Evolutionary conservation across 1,140 invertebrate species (phyloP).

Genomic region (Scylla paramamosain): DNA sequence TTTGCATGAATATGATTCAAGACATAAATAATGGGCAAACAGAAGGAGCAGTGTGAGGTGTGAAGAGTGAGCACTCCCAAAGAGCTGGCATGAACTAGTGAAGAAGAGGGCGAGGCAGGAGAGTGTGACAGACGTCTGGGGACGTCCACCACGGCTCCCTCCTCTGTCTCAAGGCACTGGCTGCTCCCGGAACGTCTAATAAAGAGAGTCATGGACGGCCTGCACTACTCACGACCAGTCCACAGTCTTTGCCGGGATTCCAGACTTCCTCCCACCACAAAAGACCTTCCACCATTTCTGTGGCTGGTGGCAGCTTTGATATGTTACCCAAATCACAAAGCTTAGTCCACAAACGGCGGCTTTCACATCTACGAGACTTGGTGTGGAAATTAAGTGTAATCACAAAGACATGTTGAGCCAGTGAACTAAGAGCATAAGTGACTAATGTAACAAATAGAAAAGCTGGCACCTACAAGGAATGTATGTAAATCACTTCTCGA

Average conservation of each 20-base stretch:
- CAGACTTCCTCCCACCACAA: conserved; percentile 50
- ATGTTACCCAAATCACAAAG: conserved; percentile 66
- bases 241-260: conserved; percentile 44
- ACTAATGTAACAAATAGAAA: conserved; percentile 38
- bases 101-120: conserved; percentile 38
- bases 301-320: conserved; percentile 52
- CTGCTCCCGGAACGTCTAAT: conserved; percentile 48
- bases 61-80: conserved; percentile 38
- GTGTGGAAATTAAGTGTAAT: neutral
- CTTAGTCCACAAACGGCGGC: neutral
- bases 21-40: neutral
- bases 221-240: conserved; percentile 30
- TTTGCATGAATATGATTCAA: conserved; percentile 5
- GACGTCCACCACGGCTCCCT: neutral
- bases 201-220: conserved; percentile 50
- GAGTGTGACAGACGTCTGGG: neutral
- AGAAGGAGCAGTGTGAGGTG: conserved; percentile 6
- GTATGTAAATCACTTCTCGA: conserved; percentile 60
- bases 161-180: conserved; percentile 46
- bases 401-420: neutral
- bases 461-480: conserved; percentile 66
- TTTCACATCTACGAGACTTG: conserved; percentile 22
- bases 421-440: neutral
- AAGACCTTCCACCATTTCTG: conserved; percentile 40
- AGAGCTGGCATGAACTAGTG: conserved; percentile 37